Evolutionary conservation across 2,797 vertebrate genomes (phyloP).

Genomic region (Calcarius lapponicus): DNA sequence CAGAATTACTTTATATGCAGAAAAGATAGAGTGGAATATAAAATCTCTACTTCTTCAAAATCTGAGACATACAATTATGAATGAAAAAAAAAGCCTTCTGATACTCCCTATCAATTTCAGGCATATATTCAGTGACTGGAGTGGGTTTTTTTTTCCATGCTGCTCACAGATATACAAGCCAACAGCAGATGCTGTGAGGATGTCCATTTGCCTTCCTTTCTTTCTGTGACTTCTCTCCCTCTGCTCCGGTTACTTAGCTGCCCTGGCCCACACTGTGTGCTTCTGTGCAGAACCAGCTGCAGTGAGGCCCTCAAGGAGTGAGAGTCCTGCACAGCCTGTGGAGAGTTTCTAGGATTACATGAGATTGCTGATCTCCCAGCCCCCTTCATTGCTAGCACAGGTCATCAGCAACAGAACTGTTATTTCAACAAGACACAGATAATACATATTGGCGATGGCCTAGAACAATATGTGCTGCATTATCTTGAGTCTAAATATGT

Average conservation of each 20-base stretch:
- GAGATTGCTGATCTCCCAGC: background rate
- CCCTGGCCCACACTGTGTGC: too few relatives aligned
- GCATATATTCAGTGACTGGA: background rate
- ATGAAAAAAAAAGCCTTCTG: background rate
- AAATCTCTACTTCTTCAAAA: background rate
- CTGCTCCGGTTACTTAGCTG: background rate
- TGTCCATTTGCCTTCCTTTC: background rate
- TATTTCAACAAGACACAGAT: background rate
- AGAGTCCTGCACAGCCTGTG: background rate
- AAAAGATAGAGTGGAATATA: background rate
- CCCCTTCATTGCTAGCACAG: background rate
- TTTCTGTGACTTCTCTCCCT: background rate
- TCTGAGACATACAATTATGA: background rate
- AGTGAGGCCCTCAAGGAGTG: background rate
- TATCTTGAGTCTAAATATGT: background rate
- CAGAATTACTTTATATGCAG: background rate
- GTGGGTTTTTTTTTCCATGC: rapidly evolving
- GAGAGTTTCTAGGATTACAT: background rate
- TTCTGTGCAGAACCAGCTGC: background rate
- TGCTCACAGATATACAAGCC: background rate
- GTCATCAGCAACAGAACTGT: background rate
- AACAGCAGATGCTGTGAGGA: background rate
- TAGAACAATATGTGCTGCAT: background rate
- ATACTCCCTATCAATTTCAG: background rate
- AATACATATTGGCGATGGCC: background rate